Percentiles rank a stretch among this genome's conserved stretches.
Conservation (phyloP, 2,113 vertebrate genomes). For the Saguinus midas region DNA sequence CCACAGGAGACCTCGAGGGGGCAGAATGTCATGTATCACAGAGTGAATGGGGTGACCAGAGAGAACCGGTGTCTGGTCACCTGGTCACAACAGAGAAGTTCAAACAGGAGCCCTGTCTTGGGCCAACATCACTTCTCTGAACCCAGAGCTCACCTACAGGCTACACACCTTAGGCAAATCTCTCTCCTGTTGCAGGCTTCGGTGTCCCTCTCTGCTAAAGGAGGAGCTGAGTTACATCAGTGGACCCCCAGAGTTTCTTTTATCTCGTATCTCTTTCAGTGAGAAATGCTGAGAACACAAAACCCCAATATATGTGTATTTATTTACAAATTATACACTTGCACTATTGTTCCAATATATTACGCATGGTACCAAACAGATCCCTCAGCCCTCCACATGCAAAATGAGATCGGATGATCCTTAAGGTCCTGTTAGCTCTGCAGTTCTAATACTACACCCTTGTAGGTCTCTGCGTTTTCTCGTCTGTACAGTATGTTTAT, state of each 20-base stretch:
- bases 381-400: neutral
- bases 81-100: neutral
- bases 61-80: neutral
- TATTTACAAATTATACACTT: neutral
- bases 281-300: neutral
- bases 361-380: neutral
- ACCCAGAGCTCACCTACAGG: neutral
- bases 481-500: neutral
- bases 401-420: neutral
- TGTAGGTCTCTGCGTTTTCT: neutral
- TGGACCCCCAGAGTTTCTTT: neutral
- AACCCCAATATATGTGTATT: neutral
- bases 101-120: neutral
- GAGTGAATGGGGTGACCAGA: neutral
- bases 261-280: neutral
- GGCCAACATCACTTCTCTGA: neutral
- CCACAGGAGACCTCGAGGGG: neutral
- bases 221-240: neutral
- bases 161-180: rapidly evolving
- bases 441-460: neutral
- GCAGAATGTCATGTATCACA: neutral
- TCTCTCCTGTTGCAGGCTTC: neutral
- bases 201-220: neutral
- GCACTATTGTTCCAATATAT: neutral
- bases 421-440: neutral